A percentile compares a stretch with the other conserved stretches of the same genome.
phyloP scores from a whole-genome alignment of 2,113 vertebrate genomes.

The Carollia perspicillata region DNA sequence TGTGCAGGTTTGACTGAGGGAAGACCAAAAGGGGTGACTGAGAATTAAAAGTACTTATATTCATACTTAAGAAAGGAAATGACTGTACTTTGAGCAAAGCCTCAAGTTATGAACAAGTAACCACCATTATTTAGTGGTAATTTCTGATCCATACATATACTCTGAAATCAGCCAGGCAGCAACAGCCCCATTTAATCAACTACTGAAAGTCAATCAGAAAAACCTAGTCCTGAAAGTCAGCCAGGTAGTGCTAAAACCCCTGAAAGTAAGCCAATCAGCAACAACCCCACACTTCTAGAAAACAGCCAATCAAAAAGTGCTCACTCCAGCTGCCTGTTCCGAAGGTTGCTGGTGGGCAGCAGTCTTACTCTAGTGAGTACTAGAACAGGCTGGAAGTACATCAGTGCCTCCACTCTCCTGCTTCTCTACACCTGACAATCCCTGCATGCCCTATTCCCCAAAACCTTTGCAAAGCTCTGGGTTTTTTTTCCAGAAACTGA shows the following conservation, averaged over 20 bases:
- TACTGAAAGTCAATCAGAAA: neutral
- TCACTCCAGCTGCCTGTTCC: neutral
- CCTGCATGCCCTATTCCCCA: neutral
- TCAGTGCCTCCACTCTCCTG: neutral
- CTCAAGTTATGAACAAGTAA: neutral
- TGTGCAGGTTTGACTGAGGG: neutral
- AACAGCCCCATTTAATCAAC: neutral
- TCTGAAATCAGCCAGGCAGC: neutral
- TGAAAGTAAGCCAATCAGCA: neutral
- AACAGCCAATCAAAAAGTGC: neutral
- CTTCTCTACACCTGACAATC: neutral
- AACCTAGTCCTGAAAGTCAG: neutral
- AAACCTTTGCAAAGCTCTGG: neutral
- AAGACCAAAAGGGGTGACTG: neutral
- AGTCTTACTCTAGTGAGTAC: neutral
- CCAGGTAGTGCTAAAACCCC: neutral
- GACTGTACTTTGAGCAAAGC: neutral
- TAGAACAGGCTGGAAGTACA: neutral
- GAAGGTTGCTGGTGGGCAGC: neutral
- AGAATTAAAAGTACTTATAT: neutral
- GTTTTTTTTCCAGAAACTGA: neutral
- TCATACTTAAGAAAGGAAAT: neutral
- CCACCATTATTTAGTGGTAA: neutral
- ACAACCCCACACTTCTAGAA: neutral
- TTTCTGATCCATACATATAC: neutral